Percentiles rank a stretch among this genome's conserved stretches.
Conservation (phyloP, 2,797 vertebrate genomes). For the Peromyscus melanophrys region DNA sequence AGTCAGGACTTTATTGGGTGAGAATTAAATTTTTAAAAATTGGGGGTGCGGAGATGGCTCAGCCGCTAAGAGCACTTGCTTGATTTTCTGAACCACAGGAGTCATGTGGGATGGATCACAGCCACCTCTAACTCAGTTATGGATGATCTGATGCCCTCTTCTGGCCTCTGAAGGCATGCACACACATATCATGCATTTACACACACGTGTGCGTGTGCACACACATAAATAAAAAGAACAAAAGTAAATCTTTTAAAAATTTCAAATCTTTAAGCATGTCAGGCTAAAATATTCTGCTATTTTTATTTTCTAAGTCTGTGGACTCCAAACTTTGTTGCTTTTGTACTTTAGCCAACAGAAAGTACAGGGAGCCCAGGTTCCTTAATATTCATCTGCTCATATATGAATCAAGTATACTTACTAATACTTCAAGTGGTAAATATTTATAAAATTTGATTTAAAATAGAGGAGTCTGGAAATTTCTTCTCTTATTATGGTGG, state of each 20-base stretch:
- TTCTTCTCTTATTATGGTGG: constrained; percentile 1
- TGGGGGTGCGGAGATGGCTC: neutral
- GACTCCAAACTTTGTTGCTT: neutral
- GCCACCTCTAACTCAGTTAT: neutral
- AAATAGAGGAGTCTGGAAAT: constrained; percentile 37
- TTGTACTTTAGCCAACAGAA: neutral
- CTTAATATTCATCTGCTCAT: neutral
- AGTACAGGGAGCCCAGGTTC: accelerated
- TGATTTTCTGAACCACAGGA: neutral
- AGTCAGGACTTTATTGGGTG: neutral
- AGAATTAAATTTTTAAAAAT: neutral
- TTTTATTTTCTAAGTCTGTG: neutral
- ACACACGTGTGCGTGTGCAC: neutral
- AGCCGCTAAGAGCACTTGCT: neutral
- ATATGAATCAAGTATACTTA: neutral
- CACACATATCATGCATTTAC: neutral
- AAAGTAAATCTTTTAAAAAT: neutral
- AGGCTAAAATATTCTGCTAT: neutral
- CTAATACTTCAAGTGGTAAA: constrained; percentile 9
- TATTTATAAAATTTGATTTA: neutral
- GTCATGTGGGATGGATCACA: too few species aligned
- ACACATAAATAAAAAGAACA: neutral
- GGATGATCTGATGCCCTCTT: neutral
- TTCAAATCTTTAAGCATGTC: neutral
- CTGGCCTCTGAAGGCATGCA: neutral